phyloP scores from a whole-genome alignment of 2,888 invertebrate genomes.

The Cinara cedri region DNA sequence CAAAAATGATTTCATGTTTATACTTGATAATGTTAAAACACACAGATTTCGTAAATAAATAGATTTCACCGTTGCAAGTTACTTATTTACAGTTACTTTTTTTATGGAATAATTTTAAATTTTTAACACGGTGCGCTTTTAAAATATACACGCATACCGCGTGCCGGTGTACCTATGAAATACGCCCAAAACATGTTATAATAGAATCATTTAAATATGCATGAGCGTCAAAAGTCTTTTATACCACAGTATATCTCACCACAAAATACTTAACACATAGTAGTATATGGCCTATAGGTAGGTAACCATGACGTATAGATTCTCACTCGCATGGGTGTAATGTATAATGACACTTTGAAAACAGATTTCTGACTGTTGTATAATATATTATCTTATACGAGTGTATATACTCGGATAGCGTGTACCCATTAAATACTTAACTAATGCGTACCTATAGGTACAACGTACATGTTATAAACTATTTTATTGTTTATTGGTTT shows the following conservation, averaged over 20 bases:
- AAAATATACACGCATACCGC: not conserved
- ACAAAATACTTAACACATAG: not conserved
- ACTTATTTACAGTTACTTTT: not conserved
- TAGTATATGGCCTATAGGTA: too few relatives aligned
- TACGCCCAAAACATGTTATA: constrained; percentile 6
- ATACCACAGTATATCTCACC: not conserved
- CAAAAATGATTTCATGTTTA: too few relatives aligned
- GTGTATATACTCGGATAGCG: not conserved
- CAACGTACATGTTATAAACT: too few relatives aligned
- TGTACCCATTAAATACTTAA: too few relatives aligned
- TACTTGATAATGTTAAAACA: too few relatives aligned
- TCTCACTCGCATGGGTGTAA: not conserved
- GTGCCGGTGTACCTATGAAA: not conserved
- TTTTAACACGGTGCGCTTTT: not conserved
- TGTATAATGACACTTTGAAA: not conserved
- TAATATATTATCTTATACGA: too few relatives aligned
- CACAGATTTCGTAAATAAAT: too few relatives aligned
- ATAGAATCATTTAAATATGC: constrained; percentile 15
- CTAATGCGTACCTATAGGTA: too few relatives aligned
- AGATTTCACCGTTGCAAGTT: not conserved
- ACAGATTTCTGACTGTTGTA: not conserved
- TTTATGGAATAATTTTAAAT: not conserved
- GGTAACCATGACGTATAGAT: too few relatives aligned
- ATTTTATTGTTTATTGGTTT: too few relatives aligned
- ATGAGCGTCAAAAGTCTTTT: not conserved